Evolutionary conservation across 35 echinoderm and acorn worm genomes (phyloP), one percentile per base, ranked within the genome.

Genomic region (Eucidaris tribuloides): DNA sequence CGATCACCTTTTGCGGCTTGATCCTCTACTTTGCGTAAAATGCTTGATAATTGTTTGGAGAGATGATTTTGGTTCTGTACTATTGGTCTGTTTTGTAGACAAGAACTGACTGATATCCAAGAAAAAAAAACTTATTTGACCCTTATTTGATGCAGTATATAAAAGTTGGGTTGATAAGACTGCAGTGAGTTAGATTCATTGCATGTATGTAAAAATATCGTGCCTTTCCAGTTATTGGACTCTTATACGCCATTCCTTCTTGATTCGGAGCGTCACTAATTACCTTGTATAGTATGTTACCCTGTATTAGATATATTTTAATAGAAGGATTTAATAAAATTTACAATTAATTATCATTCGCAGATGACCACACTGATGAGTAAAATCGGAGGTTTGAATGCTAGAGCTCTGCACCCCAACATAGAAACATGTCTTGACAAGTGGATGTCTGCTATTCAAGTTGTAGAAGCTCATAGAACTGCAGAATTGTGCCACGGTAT

Each of bases 361-460:
- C 62, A 92, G 90, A 62, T 92, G 25, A 72, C 71, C 24, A 92
- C 90, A 19, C 44, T 92, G 46, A 74, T 86, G 48, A 92, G 83
- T 35, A 92, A 92, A 34, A 87, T 92, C 38, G 83, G 78, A 37
- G 83, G 90, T 18, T 59, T 92, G 7, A 68, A 77, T 52, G 62
- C 76, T 25, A 71, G 80, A 15, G 78, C 83, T 4, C 78, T 92
- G 18, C 90, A 92, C 34, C 83, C 90, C 17, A 82, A 74, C 65
- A 74, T 92, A 7, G 90, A 86, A 54, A 57, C 66, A 31, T 74
- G 65, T 19, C 70, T 87, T 0, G 90, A 92, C 32, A 41, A 58
- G 35, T 92, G 90, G 90, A 62, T 92, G 64, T 78, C 79, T 31
- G 84, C 83, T 42, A 92, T 92, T 46, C 90, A 86, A 34, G 65